A percentile compares a stretch with the other conserved stretches of the same genome.
These are phyloP conservation scores for Thinocorus orbignyianus DNA, from an alignment of 2,113 vertebrate species.

Conservation along the genomic window DNA sequence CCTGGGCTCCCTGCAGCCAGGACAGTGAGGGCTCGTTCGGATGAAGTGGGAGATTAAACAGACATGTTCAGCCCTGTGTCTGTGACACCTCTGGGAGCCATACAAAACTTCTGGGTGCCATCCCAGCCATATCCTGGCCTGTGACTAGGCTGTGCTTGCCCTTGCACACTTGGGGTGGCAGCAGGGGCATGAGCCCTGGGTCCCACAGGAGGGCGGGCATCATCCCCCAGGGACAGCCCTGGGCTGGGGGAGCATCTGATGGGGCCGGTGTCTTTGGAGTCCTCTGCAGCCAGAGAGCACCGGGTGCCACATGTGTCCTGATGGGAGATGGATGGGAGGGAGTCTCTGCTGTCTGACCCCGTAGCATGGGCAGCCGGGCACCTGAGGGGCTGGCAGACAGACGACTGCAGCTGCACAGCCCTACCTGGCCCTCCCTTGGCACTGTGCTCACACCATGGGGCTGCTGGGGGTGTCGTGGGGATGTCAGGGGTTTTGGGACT, in stretches of 20 bases:
- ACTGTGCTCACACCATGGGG: fast-evolving
- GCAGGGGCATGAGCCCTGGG: background rate
- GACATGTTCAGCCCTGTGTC: background rate
- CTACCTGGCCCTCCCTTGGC: background rate
- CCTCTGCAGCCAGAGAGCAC: background rate
- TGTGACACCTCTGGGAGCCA: fast-evolving
- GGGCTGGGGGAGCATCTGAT: background rate
- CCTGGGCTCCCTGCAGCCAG: fast-evolving
- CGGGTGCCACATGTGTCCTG: fast-evolving
- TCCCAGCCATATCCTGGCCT: fast-evolving
- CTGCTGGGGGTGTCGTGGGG: background rate
- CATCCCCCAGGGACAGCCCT: background rate
- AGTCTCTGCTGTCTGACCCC: background rate
- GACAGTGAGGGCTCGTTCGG: background rate
- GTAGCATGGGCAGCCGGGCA: background rate
- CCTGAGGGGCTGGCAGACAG: background rate
- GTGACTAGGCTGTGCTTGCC: background rate
- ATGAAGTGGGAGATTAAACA: background rate
- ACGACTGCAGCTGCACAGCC: background rate
- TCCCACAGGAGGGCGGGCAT: background rate
- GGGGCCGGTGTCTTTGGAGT: background rate
- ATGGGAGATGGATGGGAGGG: fast-evolving
- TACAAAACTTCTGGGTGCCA: fast-evolving
- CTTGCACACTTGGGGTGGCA: fast-evolving
- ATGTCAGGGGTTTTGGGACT: background rate